These are phyloP conservation scores for Acanthisitta chloris DNA, from an alignment of 2,113 vertebrate genomes.

Conservation along the genomic window DNA sequence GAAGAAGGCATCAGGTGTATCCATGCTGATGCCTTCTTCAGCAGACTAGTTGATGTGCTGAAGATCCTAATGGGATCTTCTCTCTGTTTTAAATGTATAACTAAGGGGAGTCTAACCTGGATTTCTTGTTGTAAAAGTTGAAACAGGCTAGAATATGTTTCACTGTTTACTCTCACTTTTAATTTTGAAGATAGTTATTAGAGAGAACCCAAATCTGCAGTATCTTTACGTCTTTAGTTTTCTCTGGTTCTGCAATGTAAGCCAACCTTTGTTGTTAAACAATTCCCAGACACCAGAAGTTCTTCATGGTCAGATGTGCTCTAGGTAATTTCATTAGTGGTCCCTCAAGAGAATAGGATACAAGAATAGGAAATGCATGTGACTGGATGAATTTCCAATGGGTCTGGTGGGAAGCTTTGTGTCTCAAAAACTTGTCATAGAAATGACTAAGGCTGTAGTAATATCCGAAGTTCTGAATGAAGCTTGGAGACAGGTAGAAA, in stretches of 20 bases:
- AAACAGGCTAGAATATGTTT: background rate
- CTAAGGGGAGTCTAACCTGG: background rate
- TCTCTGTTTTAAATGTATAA: background rate
- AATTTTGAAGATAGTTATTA: background rate
- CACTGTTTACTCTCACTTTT: background rate
- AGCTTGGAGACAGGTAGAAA: background rate
- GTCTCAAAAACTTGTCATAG: background rate
- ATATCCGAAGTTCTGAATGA: background rate
- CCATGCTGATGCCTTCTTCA: background rate
- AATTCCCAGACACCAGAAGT: background rate
- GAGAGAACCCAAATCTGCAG: background rate
- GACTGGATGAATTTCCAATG: background rate
- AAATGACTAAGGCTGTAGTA: background rate
- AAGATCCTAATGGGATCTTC: background rate
- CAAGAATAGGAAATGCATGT: fast-evolving
- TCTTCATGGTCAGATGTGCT: background rate
- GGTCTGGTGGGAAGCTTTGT: background rate
- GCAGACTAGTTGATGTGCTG: background rate
- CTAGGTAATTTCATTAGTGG: background rate
- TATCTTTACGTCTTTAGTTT: background rate
- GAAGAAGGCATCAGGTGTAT: too few species aligned
- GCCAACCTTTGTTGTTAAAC: background rate
- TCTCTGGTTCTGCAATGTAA: background rate
- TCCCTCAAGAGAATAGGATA: background rate
- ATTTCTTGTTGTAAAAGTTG: background rate